phyloP scores from a whole-genome alignment of 2,113 vertebrate genomes.

The Fregata magnificens region DNA sequence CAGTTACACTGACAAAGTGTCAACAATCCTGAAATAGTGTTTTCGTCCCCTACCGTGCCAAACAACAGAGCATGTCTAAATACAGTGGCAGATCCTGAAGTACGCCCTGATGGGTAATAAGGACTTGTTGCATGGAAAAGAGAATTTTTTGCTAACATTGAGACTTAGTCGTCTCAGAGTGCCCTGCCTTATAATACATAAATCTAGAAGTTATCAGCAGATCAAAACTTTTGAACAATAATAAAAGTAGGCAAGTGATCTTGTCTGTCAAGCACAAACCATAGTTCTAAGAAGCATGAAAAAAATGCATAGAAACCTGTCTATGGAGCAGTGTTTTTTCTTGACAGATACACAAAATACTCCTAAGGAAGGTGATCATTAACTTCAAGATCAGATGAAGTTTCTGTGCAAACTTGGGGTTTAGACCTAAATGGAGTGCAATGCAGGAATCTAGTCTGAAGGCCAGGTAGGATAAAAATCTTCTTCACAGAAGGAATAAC shows the following conservation, averaged over 20 bases:
- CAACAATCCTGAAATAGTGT: conserved; percentile 26
- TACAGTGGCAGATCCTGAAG: background rate
- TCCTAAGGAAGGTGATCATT: background rate
- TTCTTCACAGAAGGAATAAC: background rate
- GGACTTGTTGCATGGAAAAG: background rate
- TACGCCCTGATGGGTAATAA: background rate
- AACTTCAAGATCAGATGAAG: background rate
- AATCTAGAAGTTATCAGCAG: background rate
- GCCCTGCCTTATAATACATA: background rate
- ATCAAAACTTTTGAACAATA: background rate
- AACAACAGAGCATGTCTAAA: background rate
- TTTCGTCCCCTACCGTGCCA: background rate
- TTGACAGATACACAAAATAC: background rate
- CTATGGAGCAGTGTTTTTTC: background rate
- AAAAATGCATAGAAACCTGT: background rate
- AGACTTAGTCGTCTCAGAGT: background rate
- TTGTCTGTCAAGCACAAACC: background rate
- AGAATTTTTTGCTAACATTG: background rate
- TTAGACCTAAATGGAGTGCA: background rate
- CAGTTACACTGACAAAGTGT: conserved; percentile 41
- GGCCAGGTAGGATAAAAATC: background rate
- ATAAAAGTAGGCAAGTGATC: background rate
- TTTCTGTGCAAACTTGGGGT: background rate
- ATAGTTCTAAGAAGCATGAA: background rate
- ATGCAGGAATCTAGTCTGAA: background rate